phyloP scores from a whole-genome alignment of 2,888 invertebrate genomes.

The Catocala sponsa region DNA sequence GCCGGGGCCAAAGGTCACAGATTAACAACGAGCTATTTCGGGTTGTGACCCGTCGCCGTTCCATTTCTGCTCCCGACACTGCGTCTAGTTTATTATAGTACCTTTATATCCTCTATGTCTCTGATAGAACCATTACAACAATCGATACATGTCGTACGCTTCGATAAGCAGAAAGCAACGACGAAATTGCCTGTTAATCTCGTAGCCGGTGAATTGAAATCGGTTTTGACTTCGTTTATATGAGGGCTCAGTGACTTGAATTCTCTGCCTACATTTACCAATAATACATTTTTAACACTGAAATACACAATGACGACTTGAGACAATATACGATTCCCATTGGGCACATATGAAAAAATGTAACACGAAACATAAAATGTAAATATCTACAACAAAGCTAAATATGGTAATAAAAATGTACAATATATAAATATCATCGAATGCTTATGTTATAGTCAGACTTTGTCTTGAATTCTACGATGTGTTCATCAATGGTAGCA shows the following conservation, averaged over 20 bases:
- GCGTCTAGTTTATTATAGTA: conserved; percentile 59
- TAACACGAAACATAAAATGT: too few relatives aligned
- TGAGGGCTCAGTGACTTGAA: neutral
- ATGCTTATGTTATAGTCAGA: too few relatives aligned
- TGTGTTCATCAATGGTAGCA: too few relatives aligned
- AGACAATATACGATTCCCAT: too few relatives aligned
- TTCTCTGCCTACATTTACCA: too few relatives aligned
- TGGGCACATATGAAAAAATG: too few relatives aligned
- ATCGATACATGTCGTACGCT: conserved; percentile 34
- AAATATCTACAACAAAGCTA: too few relatives aligned
- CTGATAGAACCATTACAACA: conserved; percentile 42
- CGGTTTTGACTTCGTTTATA: neutral
- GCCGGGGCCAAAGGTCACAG: conserved; percentile 77
- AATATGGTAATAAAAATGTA: too few relatives aligned
- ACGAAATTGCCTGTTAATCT: conserved; percentile 36
- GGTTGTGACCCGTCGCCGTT: conserved; percentile 73
- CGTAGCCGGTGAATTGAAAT: conserved; percentile 17
- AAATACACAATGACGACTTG: too few relatives aligned
- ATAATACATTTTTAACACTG: too few relatives aligned
- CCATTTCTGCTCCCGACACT: conserved; percentile 70
- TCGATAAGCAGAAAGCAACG: conserved; percentile 28
- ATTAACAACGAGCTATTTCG: conserved; percentile 81
- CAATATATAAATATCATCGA: too few relatives aligned
- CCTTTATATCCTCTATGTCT: conserved; percentile 52
- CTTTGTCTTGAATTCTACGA: too few relatives aligned